phyloP scores from a whole-genome alignment of 2,888 invertebrate species.

The Netelia fuscicornis region DNA sequence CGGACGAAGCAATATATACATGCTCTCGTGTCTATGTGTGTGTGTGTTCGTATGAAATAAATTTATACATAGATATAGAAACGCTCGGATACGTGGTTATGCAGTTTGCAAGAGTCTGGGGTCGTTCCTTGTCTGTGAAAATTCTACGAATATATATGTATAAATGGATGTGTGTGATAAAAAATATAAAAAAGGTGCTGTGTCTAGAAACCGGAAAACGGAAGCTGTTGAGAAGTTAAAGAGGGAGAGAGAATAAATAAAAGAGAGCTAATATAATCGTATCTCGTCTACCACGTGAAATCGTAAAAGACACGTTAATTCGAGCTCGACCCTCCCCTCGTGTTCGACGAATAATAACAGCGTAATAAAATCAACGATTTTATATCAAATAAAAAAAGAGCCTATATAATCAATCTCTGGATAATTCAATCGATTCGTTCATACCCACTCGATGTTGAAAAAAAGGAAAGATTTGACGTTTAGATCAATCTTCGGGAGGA shows the following conservation, averaged over 20 bases:
- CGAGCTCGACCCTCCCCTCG: no score
- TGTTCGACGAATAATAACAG: no score
- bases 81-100: slow-evolving; percentile 26
- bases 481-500: no score
- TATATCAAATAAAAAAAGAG: no score
- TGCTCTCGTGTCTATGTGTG: neutral
- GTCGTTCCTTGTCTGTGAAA: slow-evolving; percentile 38
- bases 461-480: no score
- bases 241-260: slow-evolving; percentile 9
- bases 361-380: no score
- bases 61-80: slow-evolving; percentile 32
- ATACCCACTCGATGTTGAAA: no score
- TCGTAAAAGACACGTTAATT: slow-evolving; percentile 18
- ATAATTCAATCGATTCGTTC: no score
- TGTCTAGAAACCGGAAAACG: slow-evolving; percentile 44
- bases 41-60: neutral
- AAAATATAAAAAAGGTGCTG: slow-evolving; percentile 44
- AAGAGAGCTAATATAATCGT: slow-evolving; percentile 31
- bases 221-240: slow-evolving; percentile 28
- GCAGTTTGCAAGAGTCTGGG: slow-evolving; percentile 62
- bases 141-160: slow-evolving; percentile 22
- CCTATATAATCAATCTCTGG: no score
- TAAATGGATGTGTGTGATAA: no score
- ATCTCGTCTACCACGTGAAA: slow-evolving; percentile 19
- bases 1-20: slow-evolving; percentile 46